Base-by-base conservation (phyloP, 2,888 invertebrate genomes). In the Odontomyia ornata region DNA sequence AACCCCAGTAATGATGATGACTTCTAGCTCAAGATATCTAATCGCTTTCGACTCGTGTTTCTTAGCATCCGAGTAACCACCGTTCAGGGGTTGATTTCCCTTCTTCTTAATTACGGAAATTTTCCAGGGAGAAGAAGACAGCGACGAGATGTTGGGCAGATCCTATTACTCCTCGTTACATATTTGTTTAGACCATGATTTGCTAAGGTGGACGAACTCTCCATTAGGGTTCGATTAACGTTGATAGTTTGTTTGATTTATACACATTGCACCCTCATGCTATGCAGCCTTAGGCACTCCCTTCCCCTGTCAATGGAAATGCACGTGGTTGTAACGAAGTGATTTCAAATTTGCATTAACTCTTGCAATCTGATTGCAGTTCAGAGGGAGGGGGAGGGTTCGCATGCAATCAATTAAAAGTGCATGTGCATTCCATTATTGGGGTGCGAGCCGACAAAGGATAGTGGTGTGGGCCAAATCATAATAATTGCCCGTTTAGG, bases 341-440 rank as follows among this genome's bases (percentile, higher is more conserved):
- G 30, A 65, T 18, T 47, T 25, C 23, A 21, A 11, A 0, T 25
- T 60, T 13, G 15, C 60, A 1, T 60, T 60, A 13, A 60, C 60
- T 21, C 25, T 23, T 60, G 60, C 23, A 23, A 23, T 60, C 69
- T 69, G 69, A 69, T 69, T 69, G 18, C 18, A 15, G 25, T 69
- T 11, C 23, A 11, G 23, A 13, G 23, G 13, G 11, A 43, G 27
- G 28, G 73, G 27, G 15, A 30, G 23, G 2, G 36, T 36, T 73
- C 73, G 73, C 73, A 73, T 27, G 73, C 73, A 73, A 73, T 57
- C 73, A 73, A 73, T 57, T 57, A 57, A 73, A 73, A 60, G 73
- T 73, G 73, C 73, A 73, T 73, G 73, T 60, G 73, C 30, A 36
- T 15, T 11, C 21, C n/a, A 57, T 73, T 57, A 36, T 27, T 56